Base-by-base conservation (phyloP, 2,888 invertebrate genomes). In the Tetranychus piercei region DNA sequence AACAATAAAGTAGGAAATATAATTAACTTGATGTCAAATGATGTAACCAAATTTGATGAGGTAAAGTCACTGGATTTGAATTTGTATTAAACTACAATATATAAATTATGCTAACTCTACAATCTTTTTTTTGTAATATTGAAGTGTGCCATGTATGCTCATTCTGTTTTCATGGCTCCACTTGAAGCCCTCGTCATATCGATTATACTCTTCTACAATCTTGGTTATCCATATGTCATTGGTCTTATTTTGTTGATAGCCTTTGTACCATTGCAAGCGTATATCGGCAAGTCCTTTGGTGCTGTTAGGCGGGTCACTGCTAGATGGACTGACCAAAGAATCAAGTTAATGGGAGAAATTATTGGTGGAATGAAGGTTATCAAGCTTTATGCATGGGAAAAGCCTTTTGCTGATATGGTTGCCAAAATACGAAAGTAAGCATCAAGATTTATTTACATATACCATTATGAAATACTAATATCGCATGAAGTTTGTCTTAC, bases 321-420 rank as follows among this genome's bases (percentile, higher is more conserved):
- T 0, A 84, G 86, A 77, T 86, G 89, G 81, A 94, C 94, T 0
- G 96, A 96, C 82, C 89, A 90, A 79, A 86, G 96, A 77, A 90
- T 96, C 69, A 87, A 92, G 74, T 86, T 94, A 73, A 96, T 96
- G 93, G 92, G 91, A 81, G 96, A 97, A 86, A 89, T 96, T 79
- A 89, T 96, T 77, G 87, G 87, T 76, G 95, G 94, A 73, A 93
- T 97, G 84, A 89, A 93, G 84, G 92, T 94, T 2, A 91, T 95
- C 78, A 95, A 95, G 85, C 94, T 95, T 93, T 69, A 94, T 81
- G 91, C 93, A 4, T 95, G 95, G 86, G 95, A 95, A 82, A 89
- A 88, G 79, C 91, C 93, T 0, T 94, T 95, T 81, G 89, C 90
- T 77, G 86, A 88, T 77, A 86, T 93, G n/a, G 89, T 95, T 3